Conservation (phyloP, 1,140 invertebrate genomes). For the Drosophila pruinosa region DNA sequence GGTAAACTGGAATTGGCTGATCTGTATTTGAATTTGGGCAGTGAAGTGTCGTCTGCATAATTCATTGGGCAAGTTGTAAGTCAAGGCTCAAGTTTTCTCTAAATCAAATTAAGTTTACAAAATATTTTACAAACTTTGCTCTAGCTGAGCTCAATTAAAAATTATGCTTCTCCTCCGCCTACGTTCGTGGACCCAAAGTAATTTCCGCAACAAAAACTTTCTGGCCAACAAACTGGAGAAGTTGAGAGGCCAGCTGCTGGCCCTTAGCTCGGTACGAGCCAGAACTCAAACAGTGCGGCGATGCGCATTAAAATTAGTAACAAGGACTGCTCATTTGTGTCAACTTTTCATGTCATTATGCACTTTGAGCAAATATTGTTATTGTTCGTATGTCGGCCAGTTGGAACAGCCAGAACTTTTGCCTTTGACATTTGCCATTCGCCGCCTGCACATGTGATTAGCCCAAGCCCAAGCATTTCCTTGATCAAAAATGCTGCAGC, state of each 20-base stretch:
- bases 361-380: constrained; percentile 80
- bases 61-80: constrained; percentile 71
- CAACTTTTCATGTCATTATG: constrained; percentile 82
- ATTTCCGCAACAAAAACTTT: constrained; percentile 78
- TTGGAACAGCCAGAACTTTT: constrained; percentile 51
- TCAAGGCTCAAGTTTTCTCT: constrained; percentile 70
- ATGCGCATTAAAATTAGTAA: constrained; percentile 80
- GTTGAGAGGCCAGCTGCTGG: not conserved
- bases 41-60: constrained; percentile 64
- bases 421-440: constrained; percentile 42
- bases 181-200: constrained; percentile 43
- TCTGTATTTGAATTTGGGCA: constrained; percentile 7
- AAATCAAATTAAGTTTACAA: constrained; percentile 76
- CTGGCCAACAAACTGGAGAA: constrained; percentile 24
- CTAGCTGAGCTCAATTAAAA: constrained; percentile 67
- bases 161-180: constrained; percentile 46
- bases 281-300: constrained; percentile 50
- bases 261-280: not conserved
- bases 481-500: constrained; percentile 62
- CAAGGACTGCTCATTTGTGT: constrained; percentile 80
- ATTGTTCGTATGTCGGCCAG: constrained; percentile 33
- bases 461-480: constrained; percentile 46
- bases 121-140: constrained; percentile 69
- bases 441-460: constrained; percentile 44
- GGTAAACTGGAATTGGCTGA: constrained; percentile 1